Base-by-base conservation (phyloP, 2,113 vertebrate genomes). In the Poeciliopsis occidentalis region DNA sequence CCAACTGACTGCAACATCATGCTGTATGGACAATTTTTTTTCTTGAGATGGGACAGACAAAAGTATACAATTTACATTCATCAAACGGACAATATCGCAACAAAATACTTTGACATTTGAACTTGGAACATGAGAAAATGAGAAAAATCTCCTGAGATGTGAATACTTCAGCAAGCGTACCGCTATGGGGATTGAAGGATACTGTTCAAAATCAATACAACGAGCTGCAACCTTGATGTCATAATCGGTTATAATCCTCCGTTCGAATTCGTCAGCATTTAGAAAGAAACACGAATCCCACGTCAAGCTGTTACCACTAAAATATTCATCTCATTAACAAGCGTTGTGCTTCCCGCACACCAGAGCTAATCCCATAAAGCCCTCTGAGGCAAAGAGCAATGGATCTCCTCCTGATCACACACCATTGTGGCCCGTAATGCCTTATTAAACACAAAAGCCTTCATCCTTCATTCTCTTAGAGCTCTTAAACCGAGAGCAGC, bases 301-400 rank as follows among this genome's bases (percentile, higher is more conserved):
- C 54, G 63, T 60, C 82, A 82, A 85, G 64, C 76, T 79, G 88
- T 88, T 70, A 72, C 60, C 74, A 67, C 78, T 92, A 34, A 92
- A 94, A 91, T 84, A 93, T 92, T 88, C 67, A 94, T 90, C 69
- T 74, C 86, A 79, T 77, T 73, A 85, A 86, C 73, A 64, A 78
- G 87, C 61, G 73, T 67, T 60, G 78, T 83, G 75, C 75, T 88
- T 81, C 82, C 69, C 47, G 13, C 70, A 64, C 79, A 83, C 92
- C 88, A 87, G 81, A 81, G 76, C 68, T 78, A 39, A 86, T 81
- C 83, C 80, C 72, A 77, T 72, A 84, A 78, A 78, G 73, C 54
- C 71, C 82, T 84, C 71, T 0, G 47, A 30, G 62, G 83, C 75
- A 73, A 83, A 93, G 81, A 86, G 75, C 3, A 3, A 68, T 71